Evolutionary conservation across 2,113 vertebrate species (phyloP), one percentile per base, ranked within the genome.

Genomic region (Emberiza fucata): DNA sequence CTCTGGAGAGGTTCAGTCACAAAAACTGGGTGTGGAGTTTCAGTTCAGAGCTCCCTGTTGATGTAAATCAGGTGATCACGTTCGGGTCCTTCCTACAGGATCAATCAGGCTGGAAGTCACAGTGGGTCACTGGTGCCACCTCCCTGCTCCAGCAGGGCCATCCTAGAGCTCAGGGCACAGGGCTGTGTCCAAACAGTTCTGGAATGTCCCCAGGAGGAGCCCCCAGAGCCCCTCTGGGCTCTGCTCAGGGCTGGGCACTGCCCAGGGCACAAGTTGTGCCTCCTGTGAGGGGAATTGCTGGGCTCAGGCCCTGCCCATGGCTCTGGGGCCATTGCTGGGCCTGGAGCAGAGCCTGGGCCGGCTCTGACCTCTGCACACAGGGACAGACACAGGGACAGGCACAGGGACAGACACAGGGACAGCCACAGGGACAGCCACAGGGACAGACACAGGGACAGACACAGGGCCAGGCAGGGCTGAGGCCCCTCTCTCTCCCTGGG

Each of bases 151-250:
- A 59, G 61, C 69, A 75, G n/a, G 24, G 69, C 6, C 53, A 75
- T n/a, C 61, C 53, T 61, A 53, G 33, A 39, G 45, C 51, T 24
- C 44, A 56, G 13, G 31, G 50, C 31, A 79, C 75, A 57, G 76
- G 29, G 0, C 0, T 50, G 48, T 4, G 53, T 51, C 68, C 77
- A 28, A 0, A 11, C 0, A 0, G n/a, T 0, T 75, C 47, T 40
- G 70, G 53, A 40, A 5, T 29, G 8, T 45, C 69, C 1, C 18
- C 54, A 39, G n/a, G 39, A 44, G 68, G 28, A 60, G 45, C 25
- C 1, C 12, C 11, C 61, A 29, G 13, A 47, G 16, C 17, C 29
- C 25, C 70, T 53, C n/a, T 18, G 69, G 28, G 0, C 14, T 31
- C 35, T 70, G 68, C 48, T 22, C 35, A 39, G 63, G 63, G 63